phyloP scores from a whole-genome alignment of 2,113 vertebrate genomes.

The Syrmaticus mikado region DNA sequence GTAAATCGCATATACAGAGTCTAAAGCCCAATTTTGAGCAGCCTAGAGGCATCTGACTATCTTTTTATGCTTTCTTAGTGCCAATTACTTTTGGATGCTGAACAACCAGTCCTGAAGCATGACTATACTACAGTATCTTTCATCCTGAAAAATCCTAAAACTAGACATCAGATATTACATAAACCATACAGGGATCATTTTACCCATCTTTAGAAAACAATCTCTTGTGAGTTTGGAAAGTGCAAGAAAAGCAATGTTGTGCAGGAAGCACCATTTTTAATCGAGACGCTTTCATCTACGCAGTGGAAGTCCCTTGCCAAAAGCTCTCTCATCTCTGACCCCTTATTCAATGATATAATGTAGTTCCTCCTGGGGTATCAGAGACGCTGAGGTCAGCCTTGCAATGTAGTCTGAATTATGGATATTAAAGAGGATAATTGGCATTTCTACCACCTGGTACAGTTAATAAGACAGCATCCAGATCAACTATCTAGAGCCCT shows the following conservation, averaged over 20 bases:
- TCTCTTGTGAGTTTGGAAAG: constrained; percentile 51
- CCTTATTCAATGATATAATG: constrained; percentile 32
- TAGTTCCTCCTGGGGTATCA: constrained; percentile 36
- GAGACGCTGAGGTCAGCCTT: constrained; percentile 61
- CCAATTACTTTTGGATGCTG: constrained; percentile 37
- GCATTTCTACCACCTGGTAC: constrained; percentile 60
- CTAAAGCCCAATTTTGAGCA: constrained; percentile 7
- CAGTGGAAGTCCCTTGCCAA: constrained; percentile 43
- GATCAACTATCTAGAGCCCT: constrained; percentile 62
- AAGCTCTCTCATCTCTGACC: constrained; percentile 61
- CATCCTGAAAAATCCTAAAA: constrained; percentile 46
- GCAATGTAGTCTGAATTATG: constrained; percentile 48
- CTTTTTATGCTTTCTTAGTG: constrained; percentile 20
- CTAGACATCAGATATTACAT: constrained; percentile 50
- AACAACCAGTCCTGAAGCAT: constrained; percentile 35
- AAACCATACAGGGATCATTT: constrained; percentile 43
- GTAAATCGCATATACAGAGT: neutral
- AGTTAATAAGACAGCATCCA: constrained; percentile 62
- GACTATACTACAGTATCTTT: constrained; percentile 4
- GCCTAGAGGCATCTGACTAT: neutral
- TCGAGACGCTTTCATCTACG: constrained; percentile 54
- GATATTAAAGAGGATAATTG: constrained; percentile 68
- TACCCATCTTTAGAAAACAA: constrained; percentile 57
- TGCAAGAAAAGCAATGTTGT: constrained; percentile 44
- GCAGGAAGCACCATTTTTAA: constrained; percentile 65